Evolutionary conservation across 2,797 vertebrate species (phyloP), one percentile per base, ranked within the genome.

Genomic region (Octomys mimax): DNA sequence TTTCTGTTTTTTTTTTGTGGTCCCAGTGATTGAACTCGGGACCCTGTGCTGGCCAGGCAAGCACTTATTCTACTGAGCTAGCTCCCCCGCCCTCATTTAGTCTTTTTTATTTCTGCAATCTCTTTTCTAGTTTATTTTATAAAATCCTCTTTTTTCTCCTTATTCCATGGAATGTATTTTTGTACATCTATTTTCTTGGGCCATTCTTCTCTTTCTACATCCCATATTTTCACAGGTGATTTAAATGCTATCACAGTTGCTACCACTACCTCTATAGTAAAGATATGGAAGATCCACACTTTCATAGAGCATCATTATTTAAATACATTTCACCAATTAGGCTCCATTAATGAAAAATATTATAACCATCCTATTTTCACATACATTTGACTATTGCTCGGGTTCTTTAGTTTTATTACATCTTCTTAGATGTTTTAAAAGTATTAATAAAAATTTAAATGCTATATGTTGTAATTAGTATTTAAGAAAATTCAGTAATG

Each of bases 401-500:
- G 70, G 21, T 54, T 92, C 31, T 12, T 82, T 83, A 19, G 81
- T 92, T 94, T 94, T 68, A 91, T 75, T 31, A 26, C 66, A 78
- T 91, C 26, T 54, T 77, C 68, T 2, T 64, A 93, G 64, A 83
- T 36, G 36, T 79, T 31, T 61, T 77, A 31, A 54, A 86, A 93
- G 24, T 61, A 84, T 87, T 39, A 66, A 54, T 71, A 21, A 89
- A 64, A 42, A 85, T 82, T 64, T 87, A 89, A 49, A 77, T 39
- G 4, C 42, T 75, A 85, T 49, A 26, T 39, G 92, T 3, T 95
- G 52, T 12, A 6, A 28, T n/a, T 96, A 64, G 14, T 79, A 81
- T 87, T 59, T 70, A 64, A 49, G 52, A 90, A 94, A 88, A 59
- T 21, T 81, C 26, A 73, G 13, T 73, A 83, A 73, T 10, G 71